Base-by-base conservation (phyloP, 2,113 vertebrate genomes). In the Python bivittatus region DNA sequence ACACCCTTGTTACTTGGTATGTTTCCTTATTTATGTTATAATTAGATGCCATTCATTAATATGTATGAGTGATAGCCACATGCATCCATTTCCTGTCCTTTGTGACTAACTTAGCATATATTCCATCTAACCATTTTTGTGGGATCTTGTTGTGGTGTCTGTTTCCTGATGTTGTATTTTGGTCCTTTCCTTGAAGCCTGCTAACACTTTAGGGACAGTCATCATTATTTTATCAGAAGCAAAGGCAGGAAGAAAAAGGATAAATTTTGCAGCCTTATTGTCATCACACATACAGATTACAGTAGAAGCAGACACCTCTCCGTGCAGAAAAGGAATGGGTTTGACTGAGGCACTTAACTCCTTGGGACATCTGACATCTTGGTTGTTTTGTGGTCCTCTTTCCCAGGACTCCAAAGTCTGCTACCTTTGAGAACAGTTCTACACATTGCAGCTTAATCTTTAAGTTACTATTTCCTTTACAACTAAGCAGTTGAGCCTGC, bases 401-500 rank as follows among this genome's bases (percentile, higher is more conserved):
- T 83, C 90, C 44, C 13, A 0, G 52, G 53, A 25, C 92, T 83
- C 89, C 42, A 13, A 38, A 64, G 58, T 53, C 84, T 0, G 0
- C 85, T 90, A 38, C 88, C 83, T 85, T 64, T 0, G 2, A 5
- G 44, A 88, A 85, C 86, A 54, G 61, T 84, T 92, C 86, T 38
- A 48, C 38, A 5, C 10, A 42, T 22, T 89, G 0, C 29, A 61
- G 85, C 44, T 89, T 88, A 90, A 83, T 23, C 53, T 92, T 64
- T 20, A 38, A 44, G 56, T 29, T 0, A 0, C 10, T 85, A 1
- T 42, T 89, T 90, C 44, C 58, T 86, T 92, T 61, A 90, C 42
- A 91, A 17, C 22, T 22, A 60, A 95, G 57, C 86, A 91, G 44
- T 53, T 52, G 44, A 91, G 53, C 15, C 57, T 93, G 83, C 56